These are phyloP conservation scores for Uloborus plumipes DNA, from an alignment of 2,888 invertebrate species.

Conservation along the genomic window DNA sequence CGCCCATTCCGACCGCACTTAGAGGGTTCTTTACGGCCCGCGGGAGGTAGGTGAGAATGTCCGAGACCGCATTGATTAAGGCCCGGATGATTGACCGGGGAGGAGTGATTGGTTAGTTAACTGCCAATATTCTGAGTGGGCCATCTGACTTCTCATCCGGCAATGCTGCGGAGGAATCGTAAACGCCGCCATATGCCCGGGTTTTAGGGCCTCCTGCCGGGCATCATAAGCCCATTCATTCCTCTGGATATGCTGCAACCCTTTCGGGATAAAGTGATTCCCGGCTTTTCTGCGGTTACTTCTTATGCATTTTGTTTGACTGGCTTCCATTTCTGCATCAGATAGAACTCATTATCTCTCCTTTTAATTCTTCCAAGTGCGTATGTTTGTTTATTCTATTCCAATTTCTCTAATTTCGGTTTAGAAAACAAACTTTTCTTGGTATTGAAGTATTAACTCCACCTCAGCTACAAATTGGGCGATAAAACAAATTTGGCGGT, in stretches of 20 bases:
- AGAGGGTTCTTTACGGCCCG: constrained; percentile 36
- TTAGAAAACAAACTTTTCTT: no score
- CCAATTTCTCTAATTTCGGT: no score
- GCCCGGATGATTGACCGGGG: constrained; percentile 50
- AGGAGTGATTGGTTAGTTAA: constrained; percentile 54
- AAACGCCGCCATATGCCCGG: constrained; percentile 13
- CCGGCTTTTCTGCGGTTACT: no score
- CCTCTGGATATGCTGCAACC: neutral
- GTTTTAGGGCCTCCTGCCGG: constrained; percentile 20
- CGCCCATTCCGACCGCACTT: constrained; percentile 36
- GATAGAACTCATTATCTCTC: no score
- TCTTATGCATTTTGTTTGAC: no score
- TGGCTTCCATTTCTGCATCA: no score
- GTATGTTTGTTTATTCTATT: no score
- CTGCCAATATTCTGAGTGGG: constrained; percentile 61
- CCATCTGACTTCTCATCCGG: constrained; percentile 22
- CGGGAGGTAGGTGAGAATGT: constrained; percentile 37
- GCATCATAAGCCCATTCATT: constrained; percentile 21
- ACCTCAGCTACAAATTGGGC: no score
- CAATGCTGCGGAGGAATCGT: constrained; percentile 16
- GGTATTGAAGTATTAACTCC: no score
- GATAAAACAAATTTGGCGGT: no score
- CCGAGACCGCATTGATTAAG: constrained; percentile 51
- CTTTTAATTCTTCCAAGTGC: no score
- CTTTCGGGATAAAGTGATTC: no score